Conservation (phyloP, 1,140 invertebrate species). For the Ganaspis sp. region DNA sequence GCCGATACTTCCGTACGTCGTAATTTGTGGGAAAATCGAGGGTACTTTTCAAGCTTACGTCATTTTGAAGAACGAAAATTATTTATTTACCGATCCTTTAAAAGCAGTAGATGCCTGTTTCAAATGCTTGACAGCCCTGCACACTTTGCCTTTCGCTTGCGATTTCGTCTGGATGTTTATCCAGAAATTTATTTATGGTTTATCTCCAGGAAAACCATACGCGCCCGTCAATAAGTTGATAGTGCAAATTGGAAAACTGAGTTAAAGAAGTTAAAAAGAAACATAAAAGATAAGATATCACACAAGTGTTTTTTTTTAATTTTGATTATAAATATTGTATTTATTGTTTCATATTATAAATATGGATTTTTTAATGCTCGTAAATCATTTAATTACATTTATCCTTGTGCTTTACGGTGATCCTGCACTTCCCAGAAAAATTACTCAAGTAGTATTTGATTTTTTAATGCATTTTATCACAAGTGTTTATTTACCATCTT, state of each 20-base stretch:
- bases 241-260: background rate
- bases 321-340: too few species aligned
- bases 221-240: background rate
- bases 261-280: background rate
- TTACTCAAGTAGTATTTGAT: background rate
- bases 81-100: background rate
- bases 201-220: background rate
- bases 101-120: conserved; percentile 19
- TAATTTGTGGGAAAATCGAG: background rate
- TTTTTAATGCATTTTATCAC: background rate
- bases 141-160: background rate
- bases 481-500: too few species aligned
- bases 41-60: background rate
- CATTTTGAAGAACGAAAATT: background rate
- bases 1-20: background rate
- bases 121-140: conserved; percentile 29
- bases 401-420: background rate
- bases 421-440: background rate
- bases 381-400: background rate
- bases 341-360: background rate
- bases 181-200: background rate
- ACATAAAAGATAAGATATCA: too few species aligned
- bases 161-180: conserved; percentile 25
- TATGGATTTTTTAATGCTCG: background rate
- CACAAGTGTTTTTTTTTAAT: too few species aligned